Evolutionary conservation across 2,888 invertebrate species (phyloP).

Genomic region (Limnephilus lunatus): DNA sequence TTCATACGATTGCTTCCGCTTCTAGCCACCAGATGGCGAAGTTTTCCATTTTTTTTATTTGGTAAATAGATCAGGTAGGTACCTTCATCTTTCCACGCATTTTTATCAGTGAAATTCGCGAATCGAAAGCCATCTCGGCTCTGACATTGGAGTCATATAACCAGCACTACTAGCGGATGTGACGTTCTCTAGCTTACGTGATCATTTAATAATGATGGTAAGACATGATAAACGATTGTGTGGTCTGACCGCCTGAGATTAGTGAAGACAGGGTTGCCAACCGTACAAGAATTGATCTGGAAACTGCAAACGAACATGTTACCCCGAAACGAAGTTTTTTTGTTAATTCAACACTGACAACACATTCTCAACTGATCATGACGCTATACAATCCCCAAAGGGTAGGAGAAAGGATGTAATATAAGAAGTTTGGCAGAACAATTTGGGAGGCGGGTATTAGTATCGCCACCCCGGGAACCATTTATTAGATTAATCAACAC

Average conservation of each 20-base stretch:
- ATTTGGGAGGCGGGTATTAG: too few relatives aligned
- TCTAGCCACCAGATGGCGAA: neutral
- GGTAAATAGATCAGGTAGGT: neutral
- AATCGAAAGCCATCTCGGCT: neutral
- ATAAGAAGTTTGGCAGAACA: too few relatives aligned
- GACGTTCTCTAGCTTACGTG: conserved; percentile 11
- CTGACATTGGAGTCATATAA: neutral
- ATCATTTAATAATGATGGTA: neutral
- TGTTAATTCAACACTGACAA: neutral
- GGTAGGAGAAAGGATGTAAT: neutral
- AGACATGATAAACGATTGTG: neutral
- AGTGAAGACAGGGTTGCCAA: neutral
- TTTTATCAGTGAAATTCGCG: neutral
- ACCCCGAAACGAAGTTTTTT: too few relatives aligned
- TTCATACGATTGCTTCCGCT: neutral
- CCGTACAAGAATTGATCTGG: neutral
- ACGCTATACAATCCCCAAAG: neutral
- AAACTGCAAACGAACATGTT: neutral
- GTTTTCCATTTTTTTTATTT: neutral
- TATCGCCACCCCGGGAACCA: too few relatives aligned
- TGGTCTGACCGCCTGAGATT: conserved; percentile 14
- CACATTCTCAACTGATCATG: neutral
- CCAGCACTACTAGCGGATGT: neutral
- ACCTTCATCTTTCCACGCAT: neutral
- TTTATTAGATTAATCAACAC: too few relatives aligned